Conservation (phyloP, 2,888 invertebrate genomes). For the Ophioninae sp. region DNA sequence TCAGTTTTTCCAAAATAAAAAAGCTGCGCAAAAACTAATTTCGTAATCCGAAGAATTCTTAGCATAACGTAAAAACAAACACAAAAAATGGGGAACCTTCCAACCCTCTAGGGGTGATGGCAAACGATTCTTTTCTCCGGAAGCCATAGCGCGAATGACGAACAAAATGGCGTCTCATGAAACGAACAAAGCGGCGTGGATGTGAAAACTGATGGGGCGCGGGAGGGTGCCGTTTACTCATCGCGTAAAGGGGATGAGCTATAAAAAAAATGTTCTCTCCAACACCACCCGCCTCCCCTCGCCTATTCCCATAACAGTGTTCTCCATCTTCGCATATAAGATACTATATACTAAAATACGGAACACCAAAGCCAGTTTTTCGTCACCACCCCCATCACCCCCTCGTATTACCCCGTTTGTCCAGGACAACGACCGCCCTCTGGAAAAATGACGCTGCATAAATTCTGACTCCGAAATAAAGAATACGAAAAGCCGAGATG, state of each 20-base stretch:
- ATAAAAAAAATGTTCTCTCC: background rate
- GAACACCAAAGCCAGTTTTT: background rate
- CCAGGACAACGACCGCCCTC: constrained; percentile 28
- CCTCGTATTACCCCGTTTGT: background rate
- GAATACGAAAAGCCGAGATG: constrained; percentile 1
- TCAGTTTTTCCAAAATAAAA: too few species aligned
- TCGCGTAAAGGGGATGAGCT: background rate
- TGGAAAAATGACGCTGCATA: constrained; percentile 76
- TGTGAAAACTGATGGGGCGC: background rate
- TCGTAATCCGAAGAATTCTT: too few species aligned
- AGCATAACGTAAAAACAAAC: background rate
- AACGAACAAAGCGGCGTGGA: background rate
- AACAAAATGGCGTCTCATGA: background rate
- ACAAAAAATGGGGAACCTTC: background rate
- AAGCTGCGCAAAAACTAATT: too few species aligned
- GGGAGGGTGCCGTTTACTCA: background rate
- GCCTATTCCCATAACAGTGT: background rate
- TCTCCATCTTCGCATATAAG: background rate
- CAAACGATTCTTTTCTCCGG: background rate
- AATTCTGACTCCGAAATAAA: constrained; percentile 70
- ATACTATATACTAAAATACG: background rate
- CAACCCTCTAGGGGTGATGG: background rate
- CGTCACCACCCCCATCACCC: background rate
- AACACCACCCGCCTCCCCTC: background rate
- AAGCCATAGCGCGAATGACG: background rate